Evolutionary conservation across 2,113 vertebrate genomes (phyloP), one percentile per base, ranked within the genome.

Genomic region (Sus scrofa): DNA sequence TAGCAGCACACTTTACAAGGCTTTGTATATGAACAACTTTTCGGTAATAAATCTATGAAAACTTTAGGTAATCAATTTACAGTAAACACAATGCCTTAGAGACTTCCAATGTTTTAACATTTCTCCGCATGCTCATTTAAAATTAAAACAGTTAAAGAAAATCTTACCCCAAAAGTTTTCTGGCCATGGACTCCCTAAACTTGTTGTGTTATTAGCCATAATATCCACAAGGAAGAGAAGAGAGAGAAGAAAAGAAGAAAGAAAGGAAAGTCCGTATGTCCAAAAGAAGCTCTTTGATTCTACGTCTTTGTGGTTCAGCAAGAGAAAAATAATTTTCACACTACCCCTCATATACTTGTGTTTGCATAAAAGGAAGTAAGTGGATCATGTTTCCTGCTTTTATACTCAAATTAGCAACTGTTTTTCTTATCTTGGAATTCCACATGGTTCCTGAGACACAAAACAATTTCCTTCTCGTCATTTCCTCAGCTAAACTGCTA

Each of bases 301-400:
- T 97, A 95, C 97, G 97, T 26, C 1, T 98, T 97, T 98, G 97
- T 98, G 95, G 98, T 97, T 96, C 94, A 95, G 93, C 86, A 74
- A 91, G 83, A 97, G 96, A 98, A 97, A 95, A 96, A 97, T 96
- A 95, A 97, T 95, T 97, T 98, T 98, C 98, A 98, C 98, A 98
- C 97, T 97, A 91, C 93, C 94, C 96, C 94, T 74, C 97, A 93
- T 94, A 97, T 88, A 96, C 95, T 97, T 98, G 98, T 99, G 99
- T 99, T 99, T 99, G 98, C 99, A 98, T 98, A 98, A 99, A 99
- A 98, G 99, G 99, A 99, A 99, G 99, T 98, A 98, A 99, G 98
- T 98, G 99, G 99, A 99, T 99, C 99, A 99, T 98, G 71, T 99
- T 99, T 99, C 99, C 99, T 99, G 99, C 99, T 98, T 99, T 99